phyloP scores from a whole-genome alignment of 2,113 vertebrate species.

The Pyxicephalus adspersus region DNA sequence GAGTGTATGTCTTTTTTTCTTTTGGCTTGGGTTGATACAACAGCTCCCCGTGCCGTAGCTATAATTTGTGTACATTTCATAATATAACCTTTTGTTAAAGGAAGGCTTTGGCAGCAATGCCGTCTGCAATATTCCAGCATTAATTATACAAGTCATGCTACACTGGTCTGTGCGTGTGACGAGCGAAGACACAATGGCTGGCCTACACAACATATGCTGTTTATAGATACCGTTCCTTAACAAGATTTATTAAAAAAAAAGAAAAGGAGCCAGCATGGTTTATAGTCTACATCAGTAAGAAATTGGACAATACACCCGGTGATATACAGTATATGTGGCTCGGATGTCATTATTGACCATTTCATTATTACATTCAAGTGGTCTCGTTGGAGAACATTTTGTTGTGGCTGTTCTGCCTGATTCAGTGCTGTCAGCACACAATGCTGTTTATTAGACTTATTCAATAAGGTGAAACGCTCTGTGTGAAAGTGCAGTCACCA shows the following conservation, averaged over 20 bases:
- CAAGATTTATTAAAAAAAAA: not conserved
- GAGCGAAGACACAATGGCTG: constrained; percentile 1
- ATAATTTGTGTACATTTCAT: not conserved
- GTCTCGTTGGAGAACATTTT: not conserved
- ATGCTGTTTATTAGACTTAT: not conserved
- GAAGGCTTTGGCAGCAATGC: not conserved
- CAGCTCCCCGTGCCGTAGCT: not conserved
- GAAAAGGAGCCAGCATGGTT: not conserved
- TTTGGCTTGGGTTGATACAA: not conserved
- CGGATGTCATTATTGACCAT: not conserved
- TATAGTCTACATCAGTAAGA: not conserved
- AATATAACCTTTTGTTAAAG: not conserved
- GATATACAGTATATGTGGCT: not conserved
- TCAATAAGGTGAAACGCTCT: too few relatives aligned
- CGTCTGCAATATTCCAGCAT: constrained; percentile 6
- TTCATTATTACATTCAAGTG: not conserved
- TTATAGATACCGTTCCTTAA: not conserved
- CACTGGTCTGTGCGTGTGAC: not conserved
- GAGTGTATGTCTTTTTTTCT: constrained; percentile 3
- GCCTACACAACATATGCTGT: constrained; percentile 6
- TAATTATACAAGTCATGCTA: constrained; percentile 35
- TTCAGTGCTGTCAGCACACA: not conserved
- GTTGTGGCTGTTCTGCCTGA: not conserved
- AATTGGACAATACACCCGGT: not conserved
- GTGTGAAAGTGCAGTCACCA: too few relatives aligned